Percentiles rank a stretch among this genome's conserved stretches.
Conservation (phyloP, 2,888 invertebrate species). For the Phrixothrix hirtus region DNA sequence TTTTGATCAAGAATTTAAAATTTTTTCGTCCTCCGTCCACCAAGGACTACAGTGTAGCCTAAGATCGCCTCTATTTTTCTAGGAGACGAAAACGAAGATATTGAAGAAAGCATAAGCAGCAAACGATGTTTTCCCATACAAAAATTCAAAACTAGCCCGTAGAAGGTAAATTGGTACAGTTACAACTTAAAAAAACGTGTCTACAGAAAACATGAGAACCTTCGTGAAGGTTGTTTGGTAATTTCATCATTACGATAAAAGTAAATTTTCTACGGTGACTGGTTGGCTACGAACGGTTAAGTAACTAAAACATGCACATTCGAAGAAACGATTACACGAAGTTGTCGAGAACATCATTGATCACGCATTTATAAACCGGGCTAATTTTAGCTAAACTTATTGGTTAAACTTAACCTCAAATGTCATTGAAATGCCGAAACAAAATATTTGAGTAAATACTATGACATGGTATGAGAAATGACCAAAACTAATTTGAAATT, state of each 20-base stretch:
- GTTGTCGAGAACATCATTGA: slow-evolving; percentile 28
- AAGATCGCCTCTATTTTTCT: too few relatives aligned
- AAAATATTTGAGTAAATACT: neutral
- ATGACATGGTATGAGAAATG: slow-evolving; percentile 10
- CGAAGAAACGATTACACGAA: slow-evolving; percentile 31
- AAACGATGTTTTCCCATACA: too few relatives aligned
- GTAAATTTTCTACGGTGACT: slow-evolving; percentile 19
- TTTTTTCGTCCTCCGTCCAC: too few relatives aligned
- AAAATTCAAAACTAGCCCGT: too few relatives aligned
- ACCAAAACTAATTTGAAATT: slow-evolving; percentile 12
- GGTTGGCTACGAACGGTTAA: slow-evolving; percentile 21
- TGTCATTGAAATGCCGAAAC: neutral
- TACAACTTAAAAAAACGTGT: too few relatives aligned
- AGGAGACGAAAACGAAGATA: too few relatives aligned
- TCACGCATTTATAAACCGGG: slow-evolving; percentile 25
- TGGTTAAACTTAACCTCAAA: neutral
- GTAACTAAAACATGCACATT: slow-evolving; percentile 30
- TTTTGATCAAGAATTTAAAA: too few relatives aligned
- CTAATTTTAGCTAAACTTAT: slow-evolving; percentile 1
- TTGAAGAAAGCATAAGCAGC: too few relatives aligned
- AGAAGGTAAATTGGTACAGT: too few relatives aligned
- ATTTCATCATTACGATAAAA: slow-evolving; percentile 18
- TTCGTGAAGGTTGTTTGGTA: too few relatives aligned
- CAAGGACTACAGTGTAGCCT: too few relatives aligned
- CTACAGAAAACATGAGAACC: too few relatives aligned